A percentile compares a stretch with the other conserved stretches of the same genome.
phyloP scores from a whole-genome alignment of 2,888 invertebrate species.

The Stegana nigrithorax region DNA sequence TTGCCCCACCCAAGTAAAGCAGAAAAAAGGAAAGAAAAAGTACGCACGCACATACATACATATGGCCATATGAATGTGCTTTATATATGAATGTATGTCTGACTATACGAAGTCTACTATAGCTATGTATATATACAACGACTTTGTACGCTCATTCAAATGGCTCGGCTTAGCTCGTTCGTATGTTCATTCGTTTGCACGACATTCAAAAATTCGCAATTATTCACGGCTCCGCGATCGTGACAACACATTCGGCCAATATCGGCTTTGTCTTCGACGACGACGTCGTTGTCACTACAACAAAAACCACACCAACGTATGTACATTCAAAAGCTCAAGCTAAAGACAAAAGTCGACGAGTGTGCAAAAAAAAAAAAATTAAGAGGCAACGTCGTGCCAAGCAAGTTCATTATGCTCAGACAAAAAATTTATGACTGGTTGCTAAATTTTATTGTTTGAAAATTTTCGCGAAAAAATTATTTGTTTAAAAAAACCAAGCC shows the following conservation, averaged over 20 bases:
- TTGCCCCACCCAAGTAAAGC: constrained; percentile 58
- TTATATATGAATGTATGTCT: constrained; percentile 30
- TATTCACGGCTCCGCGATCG: constrained; percentile 47
- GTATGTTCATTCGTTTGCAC: constrained; percentile 33
- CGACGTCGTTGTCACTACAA: background rate
- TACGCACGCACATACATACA: constrained; percentile 22
- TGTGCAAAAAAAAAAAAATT: background rate
- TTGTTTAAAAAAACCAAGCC: constrained; percentile 20
- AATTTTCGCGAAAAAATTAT: background rate
- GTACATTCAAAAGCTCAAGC: constrained; percentile 1
- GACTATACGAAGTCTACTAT: constrained; percentile 10
- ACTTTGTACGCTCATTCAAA: background rate
- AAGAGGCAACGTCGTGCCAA: constrained; percentile 3
- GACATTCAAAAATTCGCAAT: constrained; percentile 56
- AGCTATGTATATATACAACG: background rate
- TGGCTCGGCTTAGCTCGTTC: too few species aligned
- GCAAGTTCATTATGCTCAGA: constrained; percentile 48
- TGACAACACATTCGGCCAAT: constrained; percentile 35
- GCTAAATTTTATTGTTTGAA: background rate
- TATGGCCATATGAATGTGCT: constrained; percentile 34
- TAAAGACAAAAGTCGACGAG: constrained; percentile 4
- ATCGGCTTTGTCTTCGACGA: background rate
- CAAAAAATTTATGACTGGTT: constrained; percentile 45
- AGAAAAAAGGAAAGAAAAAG: constrained; percentile 9
- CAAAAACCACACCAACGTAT: too few species aligned